Evolutionary conservation across 53 echinoderm and acorn worm species (phyloP).

Genomic region (Holothuria leucospilota): DNA sequence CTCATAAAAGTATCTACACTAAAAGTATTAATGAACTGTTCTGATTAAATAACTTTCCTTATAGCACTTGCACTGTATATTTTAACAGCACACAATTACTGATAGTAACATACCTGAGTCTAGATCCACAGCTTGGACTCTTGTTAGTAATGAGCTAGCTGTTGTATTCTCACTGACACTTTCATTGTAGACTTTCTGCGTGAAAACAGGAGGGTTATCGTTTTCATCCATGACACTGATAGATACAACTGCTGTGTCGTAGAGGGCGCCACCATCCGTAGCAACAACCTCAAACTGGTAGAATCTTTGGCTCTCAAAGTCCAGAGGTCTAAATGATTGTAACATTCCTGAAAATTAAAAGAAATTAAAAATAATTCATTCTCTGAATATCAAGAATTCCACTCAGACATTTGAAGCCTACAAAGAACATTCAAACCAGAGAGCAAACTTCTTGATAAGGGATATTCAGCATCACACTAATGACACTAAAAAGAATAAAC

Average conservation of each 20-base stretch:
- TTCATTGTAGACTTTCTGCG: slow-evolving; percentile 72
- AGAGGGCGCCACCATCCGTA: slow-evolving; percentile 75
- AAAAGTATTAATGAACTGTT: no score
- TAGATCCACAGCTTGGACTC: slow-evolving; percentile 87
- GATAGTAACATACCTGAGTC: slow-evolving; percentile 76
- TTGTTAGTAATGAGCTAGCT: slow-evolving; percentile 78
- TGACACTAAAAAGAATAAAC: no score
- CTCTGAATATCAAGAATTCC: no score
- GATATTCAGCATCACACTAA: no score
- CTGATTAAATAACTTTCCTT: neutral
- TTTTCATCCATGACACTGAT: slow-evolving; percentile 88
- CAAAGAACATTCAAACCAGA: no score
- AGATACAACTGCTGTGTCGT: slow-evolving; percentile 73
- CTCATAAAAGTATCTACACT: no score
- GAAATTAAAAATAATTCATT: no score
- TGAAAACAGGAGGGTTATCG: slow-evolving; percentile 86
- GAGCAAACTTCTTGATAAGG: no score
- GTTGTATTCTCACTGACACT: slow-evolving; percentile 97
- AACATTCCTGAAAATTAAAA: slow-evolving; percentile 60
- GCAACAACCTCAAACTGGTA: slow-evolving; percentile 82
- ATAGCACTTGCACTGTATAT: neutral
- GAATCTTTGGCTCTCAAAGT: slow-evolving; percentile 76
- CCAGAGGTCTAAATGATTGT: slow-evolving; percentile 69
- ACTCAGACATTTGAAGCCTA: no score
- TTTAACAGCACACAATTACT: neutral